Evolutionary conservation across 2,888 invertebrate species (phyloP).

Genomic region (Hirtodrosophila trivittata): DNA sequence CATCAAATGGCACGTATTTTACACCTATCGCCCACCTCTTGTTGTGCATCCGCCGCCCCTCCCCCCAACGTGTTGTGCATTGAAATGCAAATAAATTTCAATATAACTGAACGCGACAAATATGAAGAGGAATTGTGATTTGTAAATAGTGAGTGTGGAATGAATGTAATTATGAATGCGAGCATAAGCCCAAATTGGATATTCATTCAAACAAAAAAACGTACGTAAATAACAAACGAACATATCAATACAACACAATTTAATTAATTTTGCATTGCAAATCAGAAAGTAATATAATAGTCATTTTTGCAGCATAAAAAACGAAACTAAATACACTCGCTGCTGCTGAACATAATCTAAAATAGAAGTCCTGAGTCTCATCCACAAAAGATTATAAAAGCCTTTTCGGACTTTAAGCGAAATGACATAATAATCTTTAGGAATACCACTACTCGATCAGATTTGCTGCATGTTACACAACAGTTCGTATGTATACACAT

Average conservation of each 20-base stretch:
- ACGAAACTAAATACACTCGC: constrained; percentile 16
- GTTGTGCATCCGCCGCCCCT: neutral
- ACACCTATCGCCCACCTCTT: no score
- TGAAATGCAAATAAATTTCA: constrained; percentile 55
- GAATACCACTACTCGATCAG: no score
- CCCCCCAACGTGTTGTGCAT: constrained; percentile 13
- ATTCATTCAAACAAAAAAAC: no score
- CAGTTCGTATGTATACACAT: no score
- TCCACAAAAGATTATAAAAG: no score
- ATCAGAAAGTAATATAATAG: constrained; percentile 2
- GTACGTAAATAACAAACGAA: constrained; percentile 27
- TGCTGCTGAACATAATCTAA: no score
- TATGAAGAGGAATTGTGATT: constrained; percentile 19
- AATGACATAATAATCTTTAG: no score
- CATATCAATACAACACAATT: constrained; percentile 33
- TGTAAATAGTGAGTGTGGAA: neutral
- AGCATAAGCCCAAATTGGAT: constrained; percentile 17
- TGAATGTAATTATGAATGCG: constrained; percentile 22
- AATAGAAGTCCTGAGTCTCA: no score
- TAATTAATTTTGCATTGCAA: constrained; percentile 46
- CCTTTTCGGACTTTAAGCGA: no score
- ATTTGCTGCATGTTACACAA: no score
- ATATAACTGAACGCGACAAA: constrained; percentile 50
- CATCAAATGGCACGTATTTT: constrained; percentile 53
- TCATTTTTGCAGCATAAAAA: constrained; percentile 10